These are phyloP conservation scores for Chymomyza caudatula DNA, from an alignment of 2,888 invertebrate species.

Conservation along the genomic window DNA sequence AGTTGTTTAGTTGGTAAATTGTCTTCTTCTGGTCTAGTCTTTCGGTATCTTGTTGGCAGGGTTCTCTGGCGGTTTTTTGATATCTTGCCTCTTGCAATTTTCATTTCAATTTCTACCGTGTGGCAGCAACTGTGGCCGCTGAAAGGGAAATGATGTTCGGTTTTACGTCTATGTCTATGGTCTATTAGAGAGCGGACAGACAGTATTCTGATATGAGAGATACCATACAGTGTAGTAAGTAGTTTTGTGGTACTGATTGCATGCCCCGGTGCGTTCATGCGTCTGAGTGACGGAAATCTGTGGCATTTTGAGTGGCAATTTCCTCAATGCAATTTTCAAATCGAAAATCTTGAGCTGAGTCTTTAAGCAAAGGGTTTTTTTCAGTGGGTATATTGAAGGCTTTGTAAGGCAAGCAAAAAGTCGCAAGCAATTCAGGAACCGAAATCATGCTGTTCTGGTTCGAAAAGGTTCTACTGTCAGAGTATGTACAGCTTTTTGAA, in stretches of 20 bases:
- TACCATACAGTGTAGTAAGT: not conserved
- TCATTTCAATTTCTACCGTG: conserved; percentile 66
- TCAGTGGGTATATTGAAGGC: too few species aligned
- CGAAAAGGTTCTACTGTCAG: too few species aligned
- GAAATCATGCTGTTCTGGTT: too few species aligned
- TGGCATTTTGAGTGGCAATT: conserved; percentile 64
- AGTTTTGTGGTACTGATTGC: conserved; percentile 23
- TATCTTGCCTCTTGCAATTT: conserved; percentile 53
- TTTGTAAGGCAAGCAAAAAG: too few species aligned
- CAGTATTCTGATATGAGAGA: not conserved
- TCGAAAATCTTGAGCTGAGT: too few species aligned
- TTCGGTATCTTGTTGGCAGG: conserved; percentile 2
- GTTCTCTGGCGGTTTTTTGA: conserved; percentile 34
- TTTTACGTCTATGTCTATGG: conserved; percentile 25
- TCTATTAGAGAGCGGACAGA: conserved; percentile 52
- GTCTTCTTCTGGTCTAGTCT: conserved; percentile 42
- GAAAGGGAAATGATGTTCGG: conserved; percentile 67
- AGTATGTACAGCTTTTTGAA: too few species aligned
- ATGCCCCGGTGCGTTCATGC: conserved; percentile 21
- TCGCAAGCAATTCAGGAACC: too few species aligned
- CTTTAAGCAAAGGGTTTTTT: too few species aligned
- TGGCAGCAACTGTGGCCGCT: conserved; percentile 36
- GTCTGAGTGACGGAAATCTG: conserved; percentile 55
- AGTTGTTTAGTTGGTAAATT: conserved; percentile 70
- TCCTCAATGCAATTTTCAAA: conserved; percentile 27